Percentiles rank a stretch among this genome's conserved stretches.
phyloP scores from a whole-genome alignment of 2,888 invertebrate species.

The Coelopa pilipes region DNA sequence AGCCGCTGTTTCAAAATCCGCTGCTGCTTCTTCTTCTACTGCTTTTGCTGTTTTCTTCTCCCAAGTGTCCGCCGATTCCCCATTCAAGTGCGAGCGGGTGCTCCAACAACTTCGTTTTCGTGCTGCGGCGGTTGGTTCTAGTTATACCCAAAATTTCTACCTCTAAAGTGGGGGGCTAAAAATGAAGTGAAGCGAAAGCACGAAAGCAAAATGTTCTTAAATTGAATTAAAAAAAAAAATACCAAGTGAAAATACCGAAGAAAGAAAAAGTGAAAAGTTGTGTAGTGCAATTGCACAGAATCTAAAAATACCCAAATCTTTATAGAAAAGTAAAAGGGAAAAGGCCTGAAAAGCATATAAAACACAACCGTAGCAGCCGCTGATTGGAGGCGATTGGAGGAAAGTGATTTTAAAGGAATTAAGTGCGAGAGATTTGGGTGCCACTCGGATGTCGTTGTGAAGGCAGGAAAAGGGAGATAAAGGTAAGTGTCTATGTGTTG shows the following conservation, averaged over 20 bases:
- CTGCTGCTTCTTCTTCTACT: slow-evolving; percentile 7
- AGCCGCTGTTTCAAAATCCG: background rate
- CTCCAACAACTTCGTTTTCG: slow-evolving; percentile 32
- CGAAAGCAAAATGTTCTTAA: slow-evolving; percentile 7
- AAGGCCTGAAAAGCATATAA: background rate
- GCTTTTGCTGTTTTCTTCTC: slow-evolving; percentile 26
- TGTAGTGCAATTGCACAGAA: slow-evolving; percentile 20
- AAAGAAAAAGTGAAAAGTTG: slow-evolving; percentile 26
- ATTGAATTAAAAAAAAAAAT: slow-evolving; percentile 6
- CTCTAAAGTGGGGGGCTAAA: slow-evolving; percentile 15
- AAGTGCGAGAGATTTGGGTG: background rate
- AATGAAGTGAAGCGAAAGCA: background rate
- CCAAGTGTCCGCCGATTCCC: slow-evolving; percentile 19
- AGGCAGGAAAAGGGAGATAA: slow-evolving; percentile 17
- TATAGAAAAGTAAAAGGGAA: slow-evolving; percentile 22
- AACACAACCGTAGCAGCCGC: too few species aligned
- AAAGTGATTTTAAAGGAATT: slow-evolving; percentile 21
- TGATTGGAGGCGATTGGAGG: background rate
- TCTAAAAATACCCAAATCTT: slow-evolving; percentile 27
- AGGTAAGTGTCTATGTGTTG: slow-evolving; percentile 23
- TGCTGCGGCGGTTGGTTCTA: slow-evolving; percentile 19
- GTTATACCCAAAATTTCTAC: slow-evolving; percentile 29
- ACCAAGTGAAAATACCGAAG: slow-evolving; percentile 25
- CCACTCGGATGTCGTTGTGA: slow-evolving; percentile 3
- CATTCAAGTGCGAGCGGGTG: slow-evolving; percentile 36